Base-by-base conservation (phyloP, 2,797 vertebrate genomes). In the Acanthurus lineatus region DNA sequence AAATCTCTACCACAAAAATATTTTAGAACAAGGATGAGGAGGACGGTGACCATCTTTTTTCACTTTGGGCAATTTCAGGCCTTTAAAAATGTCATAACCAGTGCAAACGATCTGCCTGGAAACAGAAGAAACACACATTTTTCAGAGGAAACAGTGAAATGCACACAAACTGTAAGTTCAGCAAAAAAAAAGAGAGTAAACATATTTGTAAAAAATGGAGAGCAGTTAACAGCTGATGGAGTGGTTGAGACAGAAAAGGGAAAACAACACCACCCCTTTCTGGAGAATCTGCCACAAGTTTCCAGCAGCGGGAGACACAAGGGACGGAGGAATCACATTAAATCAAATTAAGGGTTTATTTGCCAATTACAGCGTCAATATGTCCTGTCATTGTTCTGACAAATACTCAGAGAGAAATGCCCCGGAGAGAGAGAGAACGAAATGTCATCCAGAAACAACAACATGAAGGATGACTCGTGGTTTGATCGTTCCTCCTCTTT, bases 311-410 rank as follows among this genome's bases (percentile, higher is more conserved):
- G 75, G 59, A 60, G 75, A 65, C 67, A 75, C 25, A 48, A 57
- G 48, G 52, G 54, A 28, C 12, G 54, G 32, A 60, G 54, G 2
- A 4, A 9, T 69, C 65, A 42, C 3, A 8, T 69, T 61, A 42
- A 16, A 51, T 70, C 8, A 68, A 74, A 75, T 49, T 42, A 52
- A 64, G 53, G 77, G 47, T 78, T 70, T 74, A 72, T 68, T 76
- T 79, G 63, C 49, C 77, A 68, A 12, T 22, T 56, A 58, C 51
- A 68, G 67, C 48, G 58, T 9, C 22, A 40, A 3, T 22, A 40
- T 58, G 12, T 52, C 44, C 47, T 44, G 58, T 32, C 28, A 54
- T 17, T 17, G 32, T 66, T 76, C 49, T 25, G 25, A 25, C 25
- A 25, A 25, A 25, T 25, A 25, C 25, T 25, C 25, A 25, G 25